Evolutionary conservation across 2,888 invertebrate genomes (phyloP).

Genomic region (Slavum lentiscoides): DNA sequence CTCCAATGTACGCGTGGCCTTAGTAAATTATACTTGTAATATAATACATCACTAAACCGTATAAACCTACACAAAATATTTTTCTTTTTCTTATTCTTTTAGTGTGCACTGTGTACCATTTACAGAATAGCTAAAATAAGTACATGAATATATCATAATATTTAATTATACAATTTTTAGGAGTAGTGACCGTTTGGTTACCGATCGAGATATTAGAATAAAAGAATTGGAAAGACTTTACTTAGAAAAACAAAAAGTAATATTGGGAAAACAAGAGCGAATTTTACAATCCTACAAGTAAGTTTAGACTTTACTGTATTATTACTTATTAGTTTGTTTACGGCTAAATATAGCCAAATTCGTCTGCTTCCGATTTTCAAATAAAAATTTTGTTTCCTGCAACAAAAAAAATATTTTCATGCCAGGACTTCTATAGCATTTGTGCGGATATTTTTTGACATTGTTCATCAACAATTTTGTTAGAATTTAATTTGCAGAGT

Average conservation of each 20-base stretch:
- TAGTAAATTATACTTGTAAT: neutral
- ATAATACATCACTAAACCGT: neutral
- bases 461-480: too few relatives aligned
- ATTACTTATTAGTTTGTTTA: too few relatives aligned
- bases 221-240: slow-evolving; percentile 44
- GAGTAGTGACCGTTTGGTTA: slow-evolving; percentile 43
- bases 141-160: neutral
- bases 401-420: too few relatives aligned
- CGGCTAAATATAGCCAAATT: too few relatives aligned
- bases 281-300: slow-evolving; percentile 40
- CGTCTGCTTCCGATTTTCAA: too few relatives aligned
- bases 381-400: too few relatives aligned
- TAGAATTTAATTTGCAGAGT: too few relatives aligned
- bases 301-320: neutral
- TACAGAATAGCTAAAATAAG: neutral
- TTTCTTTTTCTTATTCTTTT: neutral
- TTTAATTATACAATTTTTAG: slow-evolving; percentile 19
- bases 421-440: too few relatives aligned
- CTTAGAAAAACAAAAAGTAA: slow-evolving; percentile 35
- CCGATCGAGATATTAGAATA: slow-evolving; percentile 44
- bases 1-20: too few relatives aligned
- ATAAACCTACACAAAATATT: neutral
- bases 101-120: too few relatives aligned
- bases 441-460: too few relatives aligned
- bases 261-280: slow-evolving; percentile 42